Percentiles rank a stretch among this genome's conserved stretches.
Conservation (phyloP, 2,888 invertebrate species). For the Eristalinus aeneus region DNA sequence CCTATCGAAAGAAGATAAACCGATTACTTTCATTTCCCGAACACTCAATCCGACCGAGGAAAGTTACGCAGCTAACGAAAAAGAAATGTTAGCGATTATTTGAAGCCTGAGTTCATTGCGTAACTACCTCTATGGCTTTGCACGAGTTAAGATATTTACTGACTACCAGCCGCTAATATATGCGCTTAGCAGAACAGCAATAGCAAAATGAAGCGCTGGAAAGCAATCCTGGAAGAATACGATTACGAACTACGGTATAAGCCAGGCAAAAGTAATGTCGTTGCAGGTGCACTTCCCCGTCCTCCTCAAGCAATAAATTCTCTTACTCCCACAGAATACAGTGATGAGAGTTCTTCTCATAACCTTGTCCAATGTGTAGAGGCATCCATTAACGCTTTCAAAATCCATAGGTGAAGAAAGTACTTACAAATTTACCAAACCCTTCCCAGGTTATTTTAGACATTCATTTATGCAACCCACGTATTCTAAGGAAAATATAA, state of each 20-base stretch:
- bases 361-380: conserved; percentile 57
- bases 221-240: conserved; percentile 54
- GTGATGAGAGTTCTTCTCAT: conserved; percentile 60
- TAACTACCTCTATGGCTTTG: conserved; percentile 27
- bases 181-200: conserved; percentile 26
- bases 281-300: conserved; percentile 63
- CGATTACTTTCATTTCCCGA: no score
- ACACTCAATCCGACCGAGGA: conserved; percentile 22
- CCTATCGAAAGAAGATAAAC: no score
- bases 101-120: conserved; percentile 15
- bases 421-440: conserved; percentile 28
- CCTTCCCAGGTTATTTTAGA: conserved; percentile 15
- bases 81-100: conserved; percentile 30
- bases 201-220: conserved; percentile 25
- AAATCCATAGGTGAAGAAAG: conserved; percentile 41
- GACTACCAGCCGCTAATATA: no score
- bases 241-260: conserved; percentile 75
- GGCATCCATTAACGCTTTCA: conserved; percentile 62
- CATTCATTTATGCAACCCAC: conserved; percentile 32
- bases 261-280: conserved; percentile 63
- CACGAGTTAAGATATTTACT: conserved; percentile 22
- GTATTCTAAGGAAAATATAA: conserved; percentile 28
- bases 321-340: conserved; percentile 47
- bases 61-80: conserved; percentile 20
- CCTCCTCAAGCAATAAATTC: conserved; percentile 29